A percentile compares a stretch with the other conserved stretches of the same genome.
These are phyloP conservation scores for Zosterops hypoxanthus DNA, from an alignment of 2,113 vertebrate species.

Conservation along the genomic window DNA sequence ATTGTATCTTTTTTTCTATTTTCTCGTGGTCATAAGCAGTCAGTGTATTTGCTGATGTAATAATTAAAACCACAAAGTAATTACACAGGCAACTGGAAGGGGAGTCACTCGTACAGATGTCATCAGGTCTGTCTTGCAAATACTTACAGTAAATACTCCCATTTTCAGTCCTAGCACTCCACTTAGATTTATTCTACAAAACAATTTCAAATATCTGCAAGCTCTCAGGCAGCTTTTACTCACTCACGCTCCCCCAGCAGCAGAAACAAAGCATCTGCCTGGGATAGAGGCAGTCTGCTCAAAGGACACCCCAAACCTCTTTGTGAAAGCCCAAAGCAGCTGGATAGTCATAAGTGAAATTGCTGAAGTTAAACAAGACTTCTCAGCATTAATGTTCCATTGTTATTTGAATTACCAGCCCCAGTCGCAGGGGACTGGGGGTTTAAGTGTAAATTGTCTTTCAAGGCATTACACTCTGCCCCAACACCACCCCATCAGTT, in stretches of 20 bases:
- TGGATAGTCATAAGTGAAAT: not conserved
- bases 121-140: not conserved
- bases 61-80: not conserved
- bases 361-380: not conserved
- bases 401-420: not conserved
- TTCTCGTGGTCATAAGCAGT: not conserved
- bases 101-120: not conserved
- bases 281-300: not conserved
- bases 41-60: not conserved
- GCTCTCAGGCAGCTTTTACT: not conserved
- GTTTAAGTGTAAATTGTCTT: not conserved
- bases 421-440: not conserved
- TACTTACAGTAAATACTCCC: not conserved
- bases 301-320: not conserved
- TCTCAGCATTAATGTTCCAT: not conserved
- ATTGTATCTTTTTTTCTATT: not conserved
- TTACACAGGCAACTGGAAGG: not conserved
- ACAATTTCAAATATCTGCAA: not conserved
- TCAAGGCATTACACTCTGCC: not conserved
- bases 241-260: not conserved
- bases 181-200: not conserved
- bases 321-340: not conserved
- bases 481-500: not conserved
- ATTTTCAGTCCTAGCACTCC: not conserved
- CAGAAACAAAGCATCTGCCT: not conserved